These are phyloP conservation scores for Siniperca scherzeri DNA, from an alignment of 2,797 vertebrate species.

Conservation along the genomic window DNA sequence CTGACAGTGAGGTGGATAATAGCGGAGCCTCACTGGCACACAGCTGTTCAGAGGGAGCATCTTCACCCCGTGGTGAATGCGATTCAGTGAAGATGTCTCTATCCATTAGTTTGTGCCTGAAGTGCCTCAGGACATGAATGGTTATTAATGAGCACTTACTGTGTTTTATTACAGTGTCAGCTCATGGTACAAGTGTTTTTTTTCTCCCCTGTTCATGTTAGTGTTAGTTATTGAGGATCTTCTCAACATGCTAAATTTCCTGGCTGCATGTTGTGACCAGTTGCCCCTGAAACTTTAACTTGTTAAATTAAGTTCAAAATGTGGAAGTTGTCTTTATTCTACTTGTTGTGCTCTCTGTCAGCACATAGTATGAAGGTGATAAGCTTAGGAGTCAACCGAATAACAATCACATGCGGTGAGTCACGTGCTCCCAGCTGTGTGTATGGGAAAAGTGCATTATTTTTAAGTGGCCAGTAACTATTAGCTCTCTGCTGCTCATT, in stretches of 20 bases:
- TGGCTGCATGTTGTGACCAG: not conserved
- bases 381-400: constrained; percentile 53
- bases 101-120: constrained; percentile 35
- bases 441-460: not conserved
- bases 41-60: constrained; percentile 39
- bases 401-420: constrained; percentile 47
- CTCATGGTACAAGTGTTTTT: constrained; percentile 6
- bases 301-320: not conserved
- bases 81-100: constrained; percentile 49
- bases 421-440: constrained; percentile 46
- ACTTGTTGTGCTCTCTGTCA: constrained; percentile 3
- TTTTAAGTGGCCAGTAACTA: constrained; percentile 29
- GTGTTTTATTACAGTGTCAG: constrained; percentile 21
- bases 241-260: constrained; percentile 1
- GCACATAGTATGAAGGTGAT: constrained; percentile 38
- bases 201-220: not conserved
- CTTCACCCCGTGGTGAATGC: constrained; percentile 18
- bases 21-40: constrained; percentile 20
- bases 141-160: constrained; percentile 38
- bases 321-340: not conserved
- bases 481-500: constrained; percentile 50
- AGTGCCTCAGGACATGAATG: constrained; percentile 40
- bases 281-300: not conserved
- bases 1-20: constrained; percentile 26
- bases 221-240: not conserved